Base-by-base conservation (phyloP, 2,113 vertebrate genomes). In the Callithrix jacchus region DNA sequence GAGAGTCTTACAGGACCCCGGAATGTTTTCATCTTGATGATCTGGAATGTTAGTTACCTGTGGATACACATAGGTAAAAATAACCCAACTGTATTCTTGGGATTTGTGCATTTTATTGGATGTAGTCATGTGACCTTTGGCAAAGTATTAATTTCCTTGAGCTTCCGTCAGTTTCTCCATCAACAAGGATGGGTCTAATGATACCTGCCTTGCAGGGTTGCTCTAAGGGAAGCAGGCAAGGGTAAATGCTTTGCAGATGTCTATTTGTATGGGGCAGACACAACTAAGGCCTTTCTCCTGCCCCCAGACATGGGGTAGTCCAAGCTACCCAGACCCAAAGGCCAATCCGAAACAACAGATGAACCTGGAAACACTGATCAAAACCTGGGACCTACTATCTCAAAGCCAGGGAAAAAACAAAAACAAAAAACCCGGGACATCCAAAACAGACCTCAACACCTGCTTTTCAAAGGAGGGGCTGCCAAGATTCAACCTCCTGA, bases 191-290 rank as follows among this genome's bases (percentile, higher is more conserved):
- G 37, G 64, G 11, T 47, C 49, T 30, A 83, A 30, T 18, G 54
- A 56, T 2, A 71, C 32, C 20, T 58, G 37, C 64, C 35, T 58
- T 54, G 40, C 40, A 37, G 30, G 71, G 35, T 3, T 42, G 45
- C 47, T 42, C 30, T 16, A 25, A 85, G 68, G 14, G 64, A 79
- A 30, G n/a, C 23, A 79, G 37, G 30, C 6, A 68, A 21, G 49
- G 16, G 23, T 2, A 25, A 9, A 35, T 45, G 6, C 37, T 12
- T 0, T 4, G 10, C n/a, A 35, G 21, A 27, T 20, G 20, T 2
- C 17, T 27, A 11, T 40, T 9, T 40, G 12, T 21, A n/a, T 1
- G 3, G 45, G n/a, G 42, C 40, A 35, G 49, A 79, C 18, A 30
- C 70, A 35, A n/a, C 3, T 20, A 14, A 52, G 20, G 16, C 74